Percentiles rank a stretch among this genome's conserved stretches.
phyloP scores from a whole-genome alignment of 2,797 vertebrate species.

The Lophotriccus pileatus region DNA sequence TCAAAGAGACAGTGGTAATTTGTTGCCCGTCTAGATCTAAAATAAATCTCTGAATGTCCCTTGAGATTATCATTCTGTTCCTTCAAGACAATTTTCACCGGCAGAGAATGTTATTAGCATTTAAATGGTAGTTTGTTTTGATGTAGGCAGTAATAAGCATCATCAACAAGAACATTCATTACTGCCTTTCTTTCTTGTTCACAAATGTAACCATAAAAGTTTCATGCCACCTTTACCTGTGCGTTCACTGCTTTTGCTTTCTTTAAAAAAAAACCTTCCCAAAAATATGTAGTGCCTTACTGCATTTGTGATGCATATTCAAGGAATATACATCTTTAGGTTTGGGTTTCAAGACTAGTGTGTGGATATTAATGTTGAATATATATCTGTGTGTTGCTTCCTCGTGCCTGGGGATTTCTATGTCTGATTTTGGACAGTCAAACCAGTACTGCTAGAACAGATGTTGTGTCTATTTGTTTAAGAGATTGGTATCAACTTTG shows the following conservation, averaged over 20 bases:
- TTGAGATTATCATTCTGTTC: constrained; percentile 4
- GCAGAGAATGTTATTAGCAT: constrained; percentile 32
- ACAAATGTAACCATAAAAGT: constrained; percentile 4
- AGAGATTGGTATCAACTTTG: background rate
- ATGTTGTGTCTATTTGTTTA: background rate
- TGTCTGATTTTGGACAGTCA: background rate
- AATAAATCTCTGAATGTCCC: background rate
- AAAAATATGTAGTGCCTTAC: background rate
- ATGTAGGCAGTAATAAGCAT: constrained; percentile 30
- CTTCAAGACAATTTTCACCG: background rate
- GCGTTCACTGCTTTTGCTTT: background rate
- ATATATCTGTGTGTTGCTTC: background rate
- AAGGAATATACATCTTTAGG: background rate
- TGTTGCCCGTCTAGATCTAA: constrained; percentile 7
- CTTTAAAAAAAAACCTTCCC: background rate
- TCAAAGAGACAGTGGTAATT: background rate
- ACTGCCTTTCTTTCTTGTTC: background rate
- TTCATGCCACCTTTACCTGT: background rate
- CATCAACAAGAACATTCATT: background rate
- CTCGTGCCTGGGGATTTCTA: background rate
- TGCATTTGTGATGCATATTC: background rate
- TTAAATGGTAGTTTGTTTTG: constrained; percentile 41
- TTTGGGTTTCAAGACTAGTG: background rate
- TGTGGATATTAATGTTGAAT: background rate
- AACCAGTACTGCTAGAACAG: background rate